Evolutionary conservation across 2,888 invertebrate species (phyloP).

Genomic region (Cynaeus angustus): DNA sequence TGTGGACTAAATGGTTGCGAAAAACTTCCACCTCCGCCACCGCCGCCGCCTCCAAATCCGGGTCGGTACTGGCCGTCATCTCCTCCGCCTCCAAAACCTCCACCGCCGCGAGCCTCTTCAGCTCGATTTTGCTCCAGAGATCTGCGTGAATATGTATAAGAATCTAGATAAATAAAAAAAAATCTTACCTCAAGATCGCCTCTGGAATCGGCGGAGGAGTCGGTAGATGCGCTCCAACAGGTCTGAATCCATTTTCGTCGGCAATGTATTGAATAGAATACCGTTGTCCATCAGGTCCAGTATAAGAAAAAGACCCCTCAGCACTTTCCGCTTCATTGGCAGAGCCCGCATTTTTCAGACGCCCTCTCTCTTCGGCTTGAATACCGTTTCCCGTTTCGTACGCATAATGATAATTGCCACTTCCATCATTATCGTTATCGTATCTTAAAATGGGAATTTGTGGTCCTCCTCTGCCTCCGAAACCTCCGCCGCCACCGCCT

Average conservation of each 20-base stretch:
- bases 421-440: slow-evolving; percentile 65
- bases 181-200: slow-evolving; percentile 72
- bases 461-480: slow-evolving; percentile 57
- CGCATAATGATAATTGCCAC: slow-evolving; percentile 66
- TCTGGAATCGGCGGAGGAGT: slow-evolving; percentile 77
- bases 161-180: too few relatives aligned
- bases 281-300: slow-evolving; percentile 75
- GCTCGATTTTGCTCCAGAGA: slow-evolving; percentile 62
- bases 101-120: slow-evolving; percentile 50
- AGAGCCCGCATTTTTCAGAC: slow-evolving; percentile 72
- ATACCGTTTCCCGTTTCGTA: slow-evolving; percentile 77
- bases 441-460: slow-evolving; percentile 65
- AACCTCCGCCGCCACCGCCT: slow-evolving; percentile 49
- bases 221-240: slow-evolving; percentile 75
- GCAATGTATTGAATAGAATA: slow-evolving; percentile 75
- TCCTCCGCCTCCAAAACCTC: slow-evolving; percentile 50
- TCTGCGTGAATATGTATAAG: too few relatives aligned
- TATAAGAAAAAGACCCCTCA: slow-evolving; percentile 76
- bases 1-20: slow-evolving; percentile 39
- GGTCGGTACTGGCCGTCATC: slow-evolving; percentile 41
- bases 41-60: slow-evolving; percentile 32
- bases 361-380: slow-evolving; percentile 72
- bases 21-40: slow-evolving; percentile 42
- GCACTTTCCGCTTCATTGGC: slow-evolving; percentile 66
- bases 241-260: slow-evolving; percentile 76